These are phyloP conservation scores for Epinotia nisella DNA, from an alignment of 2,888 invertebrate species.

Conservation along the genomic window DNA sequence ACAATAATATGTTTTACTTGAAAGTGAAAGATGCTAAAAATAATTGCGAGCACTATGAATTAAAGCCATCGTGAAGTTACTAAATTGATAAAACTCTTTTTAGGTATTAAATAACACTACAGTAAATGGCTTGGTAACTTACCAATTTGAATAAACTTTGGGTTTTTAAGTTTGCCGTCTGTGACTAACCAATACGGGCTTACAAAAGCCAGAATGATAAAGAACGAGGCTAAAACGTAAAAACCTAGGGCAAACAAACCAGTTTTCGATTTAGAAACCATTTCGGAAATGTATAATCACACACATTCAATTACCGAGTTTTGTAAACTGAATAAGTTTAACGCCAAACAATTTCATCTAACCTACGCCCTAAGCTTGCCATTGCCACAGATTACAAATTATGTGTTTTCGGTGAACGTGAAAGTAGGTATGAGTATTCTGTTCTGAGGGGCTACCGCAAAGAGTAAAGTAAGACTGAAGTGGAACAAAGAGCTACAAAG, in stretches of 20 bases:
- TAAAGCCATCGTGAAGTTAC: background rate
- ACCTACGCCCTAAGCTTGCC: slow-evolving; percentile 37
- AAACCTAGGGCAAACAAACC: slow-evolving; percentile 87
- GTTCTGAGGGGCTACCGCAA: no score
- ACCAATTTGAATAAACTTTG: slow-evolving; percentile 93
- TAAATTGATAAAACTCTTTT: background rate
- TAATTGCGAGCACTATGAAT: background rate
- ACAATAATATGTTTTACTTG: background rate
- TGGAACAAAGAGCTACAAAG: no score
- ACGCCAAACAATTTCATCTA: slow-evolving; percentile 25
- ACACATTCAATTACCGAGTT: background rate
- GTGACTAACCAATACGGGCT: slow-evolving; percentile 95
- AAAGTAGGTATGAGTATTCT: no score
- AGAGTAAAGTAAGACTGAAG: no score
- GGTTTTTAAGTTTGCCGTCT: slow-evolving; percentile 89
- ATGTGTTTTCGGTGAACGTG: no score
- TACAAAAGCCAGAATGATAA: slow-evolving; percentile 92
- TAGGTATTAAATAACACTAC: background rate
- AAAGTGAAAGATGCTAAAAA: background rate
- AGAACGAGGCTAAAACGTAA: slow-evolving; percentile 87
- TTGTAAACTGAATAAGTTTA: slow-evolving; percentile 3
- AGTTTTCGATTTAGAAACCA: slow-evolving; percentile 87
- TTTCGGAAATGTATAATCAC: slow-evolving; percentile 52
- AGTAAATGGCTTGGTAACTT: slow-evolving; percentile 57
- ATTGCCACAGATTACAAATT: slow-evolving; percentile 15